phyloP scores from a whole-genome alignment of 2,113 vertebrate species.

The Urocynchramus pylzowi region DNA sequence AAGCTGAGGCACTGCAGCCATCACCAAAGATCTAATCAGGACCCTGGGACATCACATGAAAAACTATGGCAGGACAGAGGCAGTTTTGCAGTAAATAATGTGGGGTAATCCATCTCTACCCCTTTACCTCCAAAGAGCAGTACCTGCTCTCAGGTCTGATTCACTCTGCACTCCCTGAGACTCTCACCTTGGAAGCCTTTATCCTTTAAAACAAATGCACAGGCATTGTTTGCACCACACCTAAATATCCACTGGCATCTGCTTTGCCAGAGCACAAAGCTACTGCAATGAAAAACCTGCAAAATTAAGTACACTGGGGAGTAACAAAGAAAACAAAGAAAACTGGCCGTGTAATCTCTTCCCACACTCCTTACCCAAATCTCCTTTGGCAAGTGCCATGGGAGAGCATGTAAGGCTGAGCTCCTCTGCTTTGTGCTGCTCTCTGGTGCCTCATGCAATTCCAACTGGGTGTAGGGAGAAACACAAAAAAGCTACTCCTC shows the following conservation, averaged over 20 bases:
- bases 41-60: background rate
- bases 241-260: background rate
- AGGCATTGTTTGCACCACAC: background rate
- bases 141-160: background rate
- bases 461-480: background rate
- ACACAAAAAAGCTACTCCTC: conserved; percentile 29
- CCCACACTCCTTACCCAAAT: conserved; percentile 60
- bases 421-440: conserved; percentile 17
- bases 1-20: background rate
- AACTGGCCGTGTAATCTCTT: conserved; percentile 35
- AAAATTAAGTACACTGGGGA: background rate
- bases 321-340: conserved; percentile 48
- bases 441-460: conserved; percentile 32
- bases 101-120: background rate
- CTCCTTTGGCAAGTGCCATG: conserved; percentile 45
- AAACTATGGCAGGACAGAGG: background rate
- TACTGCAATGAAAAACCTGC: background rate
- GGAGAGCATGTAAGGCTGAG: conserved; percentile 12
- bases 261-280: background rate
- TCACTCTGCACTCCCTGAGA: background rate
- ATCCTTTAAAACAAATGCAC: background rate
- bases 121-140: background rate
- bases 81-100: background rate
- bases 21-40: background rate
- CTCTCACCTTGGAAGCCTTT: background rate